phyloP scores from a whole-genome alignment of 2,888 invertebrate species.

The Orchestes rusci region DNA sequence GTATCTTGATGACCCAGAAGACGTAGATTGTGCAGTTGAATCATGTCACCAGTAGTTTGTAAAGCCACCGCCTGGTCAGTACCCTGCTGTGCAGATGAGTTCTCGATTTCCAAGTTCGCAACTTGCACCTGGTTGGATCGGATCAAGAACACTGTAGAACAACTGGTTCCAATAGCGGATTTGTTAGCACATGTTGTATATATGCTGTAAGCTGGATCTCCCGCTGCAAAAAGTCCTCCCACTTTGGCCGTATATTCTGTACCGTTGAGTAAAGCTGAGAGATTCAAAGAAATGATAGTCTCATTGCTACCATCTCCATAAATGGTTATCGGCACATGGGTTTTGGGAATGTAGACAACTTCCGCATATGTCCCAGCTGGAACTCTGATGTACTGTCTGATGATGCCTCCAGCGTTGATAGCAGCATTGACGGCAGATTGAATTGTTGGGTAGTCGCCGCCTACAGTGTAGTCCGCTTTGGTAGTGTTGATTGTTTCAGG shows the following conservation, averaged over 20 bases:
- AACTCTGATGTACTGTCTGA: constrained; percentile 13
- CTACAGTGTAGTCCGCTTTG: constrained; percentile 9
- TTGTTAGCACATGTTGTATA: constrained; percentile 6
- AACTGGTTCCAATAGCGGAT: constrained; percentile 9
- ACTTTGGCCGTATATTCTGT: constrained; percentile 3
- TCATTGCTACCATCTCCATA: constrained; percentile 2
- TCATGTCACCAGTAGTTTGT: no score
- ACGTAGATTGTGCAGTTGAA: constrained; percentile 10
- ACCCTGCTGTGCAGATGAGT: constrained; percentile 3
- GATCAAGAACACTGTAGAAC: constrained; percentile 9
- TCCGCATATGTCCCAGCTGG: constrained; percentile 12
- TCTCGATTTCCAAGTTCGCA: no score
- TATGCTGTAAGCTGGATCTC: constrained; percentile 11
- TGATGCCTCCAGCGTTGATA: constrained; percentile 10
- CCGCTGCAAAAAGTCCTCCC: not conserved
- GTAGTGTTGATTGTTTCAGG: constrained; percentile 4
- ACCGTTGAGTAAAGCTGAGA: constrained; percentile 3
- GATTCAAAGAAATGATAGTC: constrained; percentile 6
- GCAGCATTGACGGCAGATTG: constrained; percentile 14
- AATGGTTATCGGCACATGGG: constrained; percentile 10
- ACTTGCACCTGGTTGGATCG: constrained; percentile 4
- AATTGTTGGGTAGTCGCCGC: constrained; percentile 8
- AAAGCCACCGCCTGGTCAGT: constrained; percentile 8
- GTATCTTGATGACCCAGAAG: constrained; percentile 17
- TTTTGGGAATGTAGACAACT: no score